A percentile compares a stretch with the other conserved stretches of the same genome.
phyloP scores from a whole-genome alignment of 1,140 invertebrate genomes.

The Drosophila sp. region DNA sequence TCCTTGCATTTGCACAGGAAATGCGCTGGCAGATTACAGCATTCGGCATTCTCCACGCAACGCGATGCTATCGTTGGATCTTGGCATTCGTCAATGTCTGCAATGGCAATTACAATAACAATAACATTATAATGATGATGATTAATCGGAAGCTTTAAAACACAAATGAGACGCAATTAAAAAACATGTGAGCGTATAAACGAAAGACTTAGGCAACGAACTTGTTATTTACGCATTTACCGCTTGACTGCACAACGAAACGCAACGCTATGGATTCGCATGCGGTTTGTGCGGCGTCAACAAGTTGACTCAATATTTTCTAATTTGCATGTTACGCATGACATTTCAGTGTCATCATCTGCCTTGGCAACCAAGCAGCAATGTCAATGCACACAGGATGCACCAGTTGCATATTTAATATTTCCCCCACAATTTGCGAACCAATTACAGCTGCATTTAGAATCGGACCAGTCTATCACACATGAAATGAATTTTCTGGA shows the following conservation, averaged over 20 bases:
- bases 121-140: constrained; percentile 33
- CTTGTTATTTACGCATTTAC: constrained; percentile 65
- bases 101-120: constrained; percentile 50
- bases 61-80: constrained; percentile 91
- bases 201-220: constrained; percentile 46
- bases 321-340: constrained; percentile 77
- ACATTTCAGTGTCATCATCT: constrained; percentile 69
- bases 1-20: constrained; percentile 97
- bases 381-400: constrained; percentile 75
- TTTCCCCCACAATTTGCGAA: constrained; percentile 32
- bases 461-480: too few species aligned
- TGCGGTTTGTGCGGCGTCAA: constrained; percentile 2
- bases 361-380: constrained; percentile 46
- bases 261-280: constrained; percentile 1
- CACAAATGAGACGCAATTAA: constrained; percentile 69
- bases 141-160: constrained; percentile 61
- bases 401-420: constrained; percentile 79
- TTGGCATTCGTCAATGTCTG: constrained; percentile 97
- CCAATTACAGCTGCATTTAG: constrained; percentile 9
- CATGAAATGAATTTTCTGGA: too few species aligned
- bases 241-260: constrained; percentile 65
- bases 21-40: constrained; percentile 96
- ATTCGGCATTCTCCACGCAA: constrained; percentile 96
- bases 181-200: constrained; percentile 27
- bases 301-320: constrained; percentile 8